Percentiles rank a stretch among this genome's conserved stretches.
These are phyloP conservation scores for Netta rufina DNA, from an alignment of 2,797 vertebrate genomes.

Conservation along the genomic window DNA sequence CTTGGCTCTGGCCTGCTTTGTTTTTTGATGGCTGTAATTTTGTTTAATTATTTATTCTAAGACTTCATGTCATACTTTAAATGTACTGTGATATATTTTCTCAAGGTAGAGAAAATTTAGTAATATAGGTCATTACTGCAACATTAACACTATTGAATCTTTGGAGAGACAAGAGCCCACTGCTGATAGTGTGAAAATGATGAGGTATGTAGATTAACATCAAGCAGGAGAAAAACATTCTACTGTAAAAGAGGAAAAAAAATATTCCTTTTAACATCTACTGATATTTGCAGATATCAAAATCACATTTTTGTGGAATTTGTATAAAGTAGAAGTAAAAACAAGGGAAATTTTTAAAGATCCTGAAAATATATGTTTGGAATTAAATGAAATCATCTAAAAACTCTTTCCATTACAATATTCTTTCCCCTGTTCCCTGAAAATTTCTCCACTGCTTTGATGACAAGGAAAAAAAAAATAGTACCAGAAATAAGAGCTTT, in stretches of 20 bases:
- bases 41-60: slow-evolving; percentile 76
- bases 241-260: background rate
- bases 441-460: background rate
- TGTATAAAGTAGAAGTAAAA: background rate
- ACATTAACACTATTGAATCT: slow-evolving; percentile 69
- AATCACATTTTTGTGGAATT: background rate
- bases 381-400: background rate
- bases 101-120: slow-evolving; percentile 74
- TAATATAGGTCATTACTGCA: slow-evolving; percentile 68
- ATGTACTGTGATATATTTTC: slow-evolving; percentile 71
- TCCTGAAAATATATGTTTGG: background rate
- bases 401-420: background rate
- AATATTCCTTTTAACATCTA: background rate
- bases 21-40: slow-evolving; percentile 53
- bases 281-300: background rate
- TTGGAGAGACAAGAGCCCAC: slow-evolving; percentile 47
- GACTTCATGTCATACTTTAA: slow-evolving; percentile 72
- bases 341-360: background rate
- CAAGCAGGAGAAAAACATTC: slow-evolving; percentile 60
- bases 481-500: background rate
- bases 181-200: slow-evolving; percentile 61
- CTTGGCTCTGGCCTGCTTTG: slow-evolving; percentile 2
- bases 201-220: slow-evolving; percentile 60
- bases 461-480: background rate
- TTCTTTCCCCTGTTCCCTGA: background rate